Conservation (phyloP, 2,113 vertebrate genomes). For the Gallinago paraguaiae region DNA sequence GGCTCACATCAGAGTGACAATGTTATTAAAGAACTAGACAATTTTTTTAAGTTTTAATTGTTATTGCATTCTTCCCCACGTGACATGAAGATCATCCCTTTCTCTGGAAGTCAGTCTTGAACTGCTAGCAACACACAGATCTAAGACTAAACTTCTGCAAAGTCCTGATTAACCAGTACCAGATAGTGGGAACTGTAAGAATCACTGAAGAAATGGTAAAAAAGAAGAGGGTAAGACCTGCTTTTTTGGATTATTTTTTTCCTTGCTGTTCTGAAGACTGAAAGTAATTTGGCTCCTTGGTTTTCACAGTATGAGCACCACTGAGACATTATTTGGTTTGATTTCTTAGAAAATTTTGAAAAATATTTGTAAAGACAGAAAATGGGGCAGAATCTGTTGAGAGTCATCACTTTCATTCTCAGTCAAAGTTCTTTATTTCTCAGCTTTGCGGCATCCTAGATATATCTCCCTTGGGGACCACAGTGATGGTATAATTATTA, state of each 20-base stretch:
- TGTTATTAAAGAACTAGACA: neutral
- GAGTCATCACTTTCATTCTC: conserved; percentile 27
- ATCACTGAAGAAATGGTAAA: neutral
- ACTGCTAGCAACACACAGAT: neutral
- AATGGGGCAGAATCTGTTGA: neutral
- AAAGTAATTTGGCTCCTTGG: neutral
- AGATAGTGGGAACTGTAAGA: neutral
- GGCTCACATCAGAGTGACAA: neutral
- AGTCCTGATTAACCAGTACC: neutral
- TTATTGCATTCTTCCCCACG: neutral
- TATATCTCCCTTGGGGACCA: neutral
- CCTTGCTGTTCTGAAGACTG: neutral
- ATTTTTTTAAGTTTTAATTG: neutral
- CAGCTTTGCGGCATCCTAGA: neutral
- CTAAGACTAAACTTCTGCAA: neutral
- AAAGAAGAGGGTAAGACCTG: neutral
- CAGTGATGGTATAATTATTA: neutral
- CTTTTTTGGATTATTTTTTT: neutral
- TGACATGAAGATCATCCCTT: neutral
- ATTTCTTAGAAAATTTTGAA: neutral
- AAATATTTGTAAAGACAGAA: neutral
- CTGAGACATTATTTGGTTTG: neutral
- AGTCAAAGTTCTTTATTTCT: conserved; percentile 39
- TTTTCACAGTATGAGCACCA: neutral
- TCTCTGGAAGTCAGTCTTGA: neutral